Base-by-base conservation (phyloP, 1,140 invertebrate species). In the Piezodorus guildinii region DNA sequence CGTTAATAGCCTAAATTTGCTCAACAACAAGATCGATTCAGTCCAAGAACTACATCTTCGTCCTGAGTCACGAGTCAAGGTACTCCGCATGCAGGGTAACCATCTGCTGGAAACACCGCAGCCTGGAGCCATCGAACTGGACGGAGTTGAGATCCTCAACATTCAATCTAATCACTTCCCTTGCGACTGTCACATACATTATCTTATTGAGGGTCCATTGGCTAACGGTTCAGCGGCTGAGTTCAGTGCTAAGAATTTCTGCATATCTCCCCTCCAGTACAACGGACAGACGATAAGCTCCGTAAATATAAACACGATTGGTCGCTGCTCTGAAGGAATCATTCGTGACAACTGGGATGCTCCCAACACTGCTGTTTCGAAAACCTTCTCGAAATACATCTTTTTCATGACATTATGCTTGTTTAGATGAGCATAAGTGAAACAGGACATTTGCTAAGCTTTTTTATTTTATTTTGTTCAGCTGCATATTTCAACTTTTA, bases 1-100 rank as follows among this genome's bases (percentile, higher is more conserved):
- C 66, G 82, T 90, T 3, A 82, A 83, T 15, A 80, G 76, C 44
- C 72, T 91, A 3, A 86, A 88, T 69, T 80, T 90, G 60, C 73
- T 87, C 6, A 90, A 90, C 71, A 90, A 90, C 72, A 91, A 91
- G 72, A 88, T 91, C 59, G 88, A 91, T 67, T 79, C 81, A 0
- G 83, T 91, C 17, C 84, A 88, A 69, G 83, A 85, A 68, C 73
- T 91, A 0, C 80, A 83, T 62, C 75, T 90, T 21, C 79, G 78
- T 1, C 76, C 78, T 16, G 83, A 85, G 30, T 86, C 85, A 65
- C 81, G 80, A 44, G 83, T 91, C 2, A 80, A 81, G 49, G 75
- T 80, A 15, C 73, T 91, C 0, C 81, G 84, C 68, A 79, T 91
- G 44, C 83, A 86, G 62, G 87, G 87, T 1, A 91, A 91, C 70